phyloP scores from a whole-genome alignment of 2,113 vertebrate genomes.

The Zapus hudsonius region DNA sequence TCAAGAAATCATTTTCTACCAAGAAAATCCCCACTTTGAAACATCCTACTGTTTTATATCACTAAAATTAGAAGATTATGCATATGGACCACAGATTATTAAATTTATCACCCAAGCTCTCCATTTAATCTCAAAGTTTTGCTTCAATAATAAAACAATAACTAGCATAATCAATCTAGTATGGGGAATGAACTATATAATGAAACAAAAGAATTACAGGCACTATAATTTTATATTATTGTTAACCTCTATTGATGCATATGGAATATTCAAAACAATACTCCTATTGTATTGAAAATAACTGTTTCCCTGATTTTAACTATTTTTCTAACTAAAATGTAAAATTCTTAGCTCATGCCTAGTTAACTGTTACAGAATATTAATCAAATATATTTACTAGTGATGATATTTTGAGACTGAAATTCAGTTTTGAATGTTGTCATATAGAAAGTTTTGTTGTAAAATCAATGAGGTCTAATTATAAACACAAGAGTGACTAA shows the following conservation, averaged over 20 bases:
- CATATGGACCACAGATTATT: not conserved
- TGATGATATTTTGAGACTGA: not conserved
- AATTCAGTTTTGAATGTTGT: not conserved
- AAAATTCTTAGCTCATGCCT: not conserved
- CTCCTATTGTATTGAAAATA: not conserved
- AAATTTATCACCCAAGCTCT: not conserved
- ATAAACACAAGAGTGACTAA: conserved; percentile 25
- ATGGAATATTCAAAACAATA: not conserved
- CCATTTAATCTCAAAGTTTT: conserved; percentile 30
- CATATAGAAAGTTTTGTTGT: not conserved
- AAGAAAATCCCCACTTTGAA: not conserved
- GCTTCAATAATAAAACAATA: not conserved
- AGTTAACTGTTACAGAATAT: not conserved
- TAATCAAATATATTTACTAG: not conserved
- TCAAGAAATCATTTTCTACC: not conserved
- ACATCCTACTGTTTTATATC: not conserved
- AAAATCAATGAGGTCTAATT: conserved; percentile 3
- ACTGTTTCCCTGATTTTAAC: not conserved
- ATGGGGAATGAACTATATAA: not conserved
- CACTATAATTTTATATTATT: not conserved
- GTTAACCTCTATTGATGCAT: not conserved
- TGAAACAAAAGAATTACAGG: not conserved
- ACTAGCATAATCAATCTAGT: not conserved
- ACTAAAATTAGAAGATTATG: not conserved
- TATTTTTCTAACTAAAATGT: conserved; percentile 19